Percentiles rank a stretch among this genome's conserved stretches.
Evolutionary conservation across 2,888 invertebrate species (phyloP).

Genomic region (Neoaliturus tenellus): DNA sequence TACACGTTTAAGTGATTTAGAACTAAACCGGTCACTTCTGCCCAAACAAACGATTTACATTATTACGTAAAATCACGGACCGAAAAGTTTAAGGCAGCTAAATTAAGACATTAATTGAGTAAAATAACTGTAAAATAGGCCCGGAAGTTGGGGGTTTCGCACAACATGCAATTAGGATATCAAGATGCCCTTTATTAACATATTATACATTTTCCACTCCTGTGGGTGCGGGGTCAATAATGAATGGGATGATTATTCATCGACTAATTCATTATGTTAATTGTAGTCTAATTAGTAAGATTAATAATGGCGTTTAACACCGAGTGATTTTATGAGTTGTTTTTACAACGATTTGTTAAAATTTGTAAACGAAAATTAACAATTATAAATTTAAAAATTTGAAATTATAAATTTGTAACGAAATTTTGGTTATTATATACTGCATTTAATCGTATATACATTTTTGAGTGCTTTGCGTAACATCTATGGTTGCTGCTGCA

Average conservation of each 20-base stretch:
- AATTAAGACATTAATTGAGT: conserved; percentile 33
- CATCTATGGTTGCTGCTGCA: no score
- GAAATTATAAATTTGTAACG: no score
- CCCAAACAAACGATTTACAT: not conserved
- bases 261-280: conserved; percentile 26
- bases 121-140: conserved; percentile 19
- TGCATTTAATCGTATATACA: no score
- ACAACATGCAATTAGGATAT: conserved; percentile 9
- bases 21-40: no score
- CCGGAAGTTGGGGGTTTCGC: not conserved
- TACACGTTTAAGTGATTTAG: no score
- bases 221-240: not conserved
- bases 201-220: conserved; percentile 25
- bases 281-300: not conserved
- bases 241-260: not conserved
- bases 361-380: no score
- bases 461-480: no score
- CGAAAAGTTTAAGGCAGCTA: not conserved
- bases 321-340: not conserved
- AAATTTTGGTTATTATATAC: no score
- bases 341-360: no score
- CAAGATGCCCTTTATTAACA: conserved; percentile 16
- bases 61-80: not conserved
- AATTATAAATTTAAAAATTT: no score
- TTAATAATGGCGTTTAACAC: conserved; percentile 19